These are phyloP conservation scores for Poecile atricapillus DNA, from an alignment of 2,113 vertebrate species.

Conservation along the genomic window DNA sequence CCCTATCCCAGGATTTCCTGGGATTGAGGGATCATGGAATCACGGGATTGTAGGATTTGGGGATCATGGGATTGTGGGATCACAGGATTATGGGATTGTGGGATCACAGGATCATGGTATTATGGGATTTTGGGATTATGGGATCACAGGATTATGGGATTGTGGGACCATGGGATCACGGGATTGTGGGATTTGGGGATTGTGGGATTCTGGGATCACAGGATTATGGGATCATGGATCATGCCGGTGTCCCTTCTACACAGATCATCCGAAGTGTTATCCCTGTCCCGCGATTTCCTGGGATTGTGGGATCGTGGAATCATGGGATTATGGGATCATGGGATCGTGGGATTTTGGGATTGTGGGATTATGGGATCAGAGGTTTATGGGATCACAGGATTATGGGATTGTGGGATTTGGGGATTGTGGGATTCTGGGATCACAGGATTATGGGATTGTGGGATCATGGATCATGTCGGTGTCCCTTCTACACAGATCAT, in stretches of 20 bases:
- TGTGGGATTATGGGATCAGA: too few relatives aligned
- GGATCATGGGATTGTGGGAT: not conserved
- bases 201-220: too few relatives aligned
- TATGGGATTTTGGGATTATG: not conserved
- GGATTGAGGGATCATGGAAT: not conserved
- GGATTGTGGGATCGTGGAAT: not conserved
- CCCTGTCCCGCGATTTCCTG: not conserved
- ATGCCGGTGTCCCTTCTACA: not conserved
- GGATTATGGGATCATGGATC: not conserved
- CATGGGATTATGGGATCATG: not conserved
- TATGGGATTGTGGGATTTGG: not conserved
- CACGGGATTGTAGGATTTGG: too few relatives aligned
- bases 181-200: not conserved
- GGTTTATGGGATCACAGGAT: too few relatives aligned
- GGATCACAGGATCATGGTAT: not conserved
- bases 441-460: too few relatives aligned
- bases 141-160: too few relatives aligned
- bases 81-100: too few relatives aligned
- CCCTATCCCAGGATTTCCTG: not conserved
- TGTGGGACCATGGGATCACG: too few relatives aligned
- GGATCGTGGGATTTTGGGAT: too few relatives aligned
- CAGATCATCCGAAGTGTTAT: not conserved
- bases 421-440: not conserved
- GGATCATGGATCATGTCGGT: too few relatives aligned
- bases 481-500: too few relatives aligned